A percentile compares a stretch with the other conserved stretches of the same genome.
phyloP scores from a whole-genome alignment of 2,888 invertebrate species.

The Orchesella flavescens region DNA sequence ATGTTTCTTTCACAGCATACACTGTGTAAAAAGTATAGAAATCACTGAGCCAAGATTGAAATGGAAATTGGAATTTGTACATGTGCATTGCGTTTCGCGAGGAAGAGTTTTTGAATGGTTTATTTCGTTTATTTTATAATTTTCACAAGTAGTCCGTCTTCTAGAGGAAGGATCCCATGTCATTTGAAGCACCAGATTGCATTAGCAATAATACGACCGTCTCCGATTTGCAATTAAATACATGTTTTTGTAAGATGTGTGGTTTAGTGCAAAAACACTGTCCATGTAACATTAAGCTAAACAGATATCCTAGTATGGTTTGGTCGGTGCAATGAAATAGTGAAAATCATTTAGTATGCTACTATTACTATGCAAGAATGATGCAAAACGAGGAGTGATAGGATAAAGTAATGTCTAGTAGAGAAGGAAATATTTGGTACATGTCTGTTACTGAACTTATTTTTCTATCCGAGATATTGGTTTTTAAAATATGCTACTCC shows the following conservation, averaged over 20 bases:
- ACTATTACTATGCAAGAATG: too few species aligned
- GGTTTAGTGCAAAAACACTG: neutral
- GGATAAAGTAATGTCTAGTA: neutral
- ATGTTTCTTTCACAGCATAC: neutral
- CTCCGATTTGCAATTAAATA: conserved; percentile 32
- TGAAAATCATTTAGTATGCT: too few species aligned
- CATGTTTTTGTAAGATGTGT: neutral
- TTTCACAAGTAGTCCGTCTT: conserved; percentile 23
- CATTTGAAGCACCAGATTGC: neutral
- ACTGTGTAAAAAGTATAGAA: neutral
- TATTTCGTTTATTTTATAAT: conserved; percentile 32
- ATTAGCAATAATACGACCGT: neutral
- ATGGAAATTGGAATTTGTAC: neutral
- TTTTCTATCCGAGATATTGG: neutral
- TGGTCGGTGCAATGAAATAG: too few species aligned
- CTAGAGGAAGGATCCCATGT: neutral
- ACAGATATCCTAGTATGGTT: too few species aligned
- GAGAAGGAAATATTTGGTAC: neutral
- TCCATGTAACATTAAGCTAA: neutral
- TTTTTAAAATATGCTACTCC: neutral
- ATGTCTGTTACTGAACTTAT: neutral
- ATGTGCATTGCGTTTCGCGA: neutral
- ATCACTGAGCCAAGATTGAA: conserved; percentile 12
- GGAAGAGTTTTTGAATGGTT: conserved; percentile 26
- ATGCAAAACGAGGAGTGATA: too few species aligned